These are phyloP conservation scores for Pilophorus perplexus DNA, from an alignment of 2,888 invertebrate species.

Conservation along the genomic window DNA sequence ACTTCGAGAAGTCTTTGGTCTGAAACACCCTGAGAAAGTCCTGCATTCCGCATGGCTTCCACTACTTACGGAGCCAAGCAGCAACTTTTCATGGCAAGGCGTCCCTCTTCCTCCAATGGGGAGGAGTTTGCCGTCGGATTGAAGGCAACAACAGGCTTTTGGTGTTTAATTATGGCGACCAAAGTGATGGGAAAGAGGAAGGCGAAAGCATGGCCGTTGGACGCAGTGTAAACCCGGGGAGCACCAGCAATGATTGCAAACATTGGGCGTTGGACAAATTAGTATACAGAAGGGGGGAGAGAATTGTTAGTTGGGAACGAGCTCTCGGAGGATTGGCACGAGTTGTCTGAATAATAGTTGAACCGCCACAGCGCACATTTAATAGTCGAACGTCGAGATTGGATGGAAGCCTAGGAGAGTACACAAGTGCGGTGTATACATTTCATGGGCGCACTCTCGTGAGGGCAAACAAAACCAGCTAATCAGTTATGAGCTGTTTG, in stretches of 20 bases:
- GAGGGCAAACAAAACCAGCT: conserved; percentile 26
- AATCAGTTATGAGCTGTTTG: conserved; percentile 40
- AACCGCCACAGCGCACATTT: conserved; percentile 35
- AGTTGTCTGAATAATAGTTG: conserved; percentile 41
- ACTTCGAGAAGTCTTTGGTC: no score
- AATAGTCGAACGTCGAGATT: conserved; percentile 38
- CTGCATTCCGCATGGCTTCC: no score
- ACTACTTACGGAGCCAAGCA: no score
- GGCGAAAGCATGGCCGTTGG: conserved; percentile 26
- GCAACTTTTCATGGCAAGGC: no score
- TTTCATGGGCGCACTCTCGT: conserved; percentile 34
- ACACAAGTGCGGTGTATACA: conserved; percentile 37
- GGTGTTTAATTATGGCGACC: conserved; percentile 37
- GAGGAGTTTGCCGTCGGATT: no score
- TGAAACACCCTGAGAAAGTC: no score
- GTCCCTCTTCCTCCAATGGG: no score
- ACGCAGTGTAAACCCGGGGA: conserved; percentile 31
- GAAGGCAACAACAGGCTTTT: no score
- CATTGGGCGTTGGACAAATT: conserved; percentile 39
- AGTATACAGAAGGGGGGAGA: conserved; percentile 26
- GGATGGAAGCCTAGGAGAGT: conserved; percentile 35
- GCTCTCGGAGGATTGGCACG: conserved; percentile 36
- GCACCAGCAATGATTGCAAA: conserved; percentile 38
- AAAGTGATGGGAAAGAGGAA: conserved; percentile 39
- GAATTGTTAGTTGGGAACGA: conserved; percentile 39